Evolutionary conservation across 2,113 vertebrate genomes (phyloP).

Genomic region (Xiphophorus maculatus): DNA sequence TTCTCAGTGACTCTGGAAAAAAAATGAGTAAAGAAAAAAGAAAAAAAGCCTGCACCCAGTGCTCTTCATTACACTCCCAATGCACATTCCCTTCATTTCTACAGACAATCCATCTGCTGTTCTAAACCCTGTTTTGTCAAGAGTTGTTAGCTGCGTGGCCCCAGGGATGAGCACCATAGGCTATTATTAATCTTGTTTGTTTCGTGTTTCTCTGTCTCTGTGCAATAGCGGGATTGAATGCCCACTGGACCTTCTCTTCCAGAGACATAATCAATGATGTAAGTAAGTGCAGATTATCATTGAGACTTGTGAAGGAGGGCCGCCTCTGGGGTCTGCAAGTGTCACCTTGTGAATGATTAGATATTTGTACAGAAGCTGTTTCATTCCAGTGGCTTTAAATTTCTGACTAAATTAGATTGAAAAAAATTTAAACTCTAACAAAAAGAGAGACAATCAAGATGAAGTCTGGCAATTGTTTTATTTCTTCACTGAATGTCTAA

Average conservation of each 20-base stretch:
- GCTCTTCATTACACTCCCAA: slow-evolving; percentile 77
- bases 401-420: slow-evolving; percentile 22
- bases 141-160: slow-evolving; percentile 74
- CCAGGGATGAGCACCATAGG: slow-evolving; percentile 67
- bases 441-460: neutral
- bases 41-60: slow-evolving; percentile 70
- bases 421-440: neutral
- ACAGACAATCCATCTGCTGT: slow-evolving; percentile 80
- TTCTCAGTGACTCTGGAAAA: slow-evolving; percentile 69
- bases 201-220: slow-evolving; percentile 65
- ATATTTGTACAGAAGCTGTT: slow-evolving; percentile 51
- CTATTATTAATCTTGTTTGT: slow-evolving; percentile 80
- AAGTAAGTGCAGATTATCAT: slow-evolving; percentile 77
- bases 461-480: slow-evolving; percentile 2
- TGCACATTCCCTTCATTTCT: slow-evolving; percentile 79
- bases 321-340: slow-evolving; percentile 58
- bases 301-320: slow-evolving; percentile 68
- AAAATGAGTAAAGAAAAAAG: neutral
- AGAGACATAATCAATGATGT: slow-evolving; percentile 77
- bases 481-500: neutral
- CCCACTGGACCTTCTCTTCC: slow-evolving; percentile 65
- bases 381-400: slow-evolving; percentile 33
- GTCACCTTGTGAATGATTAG: slow-evolving; percentile 72
- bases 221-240: slow-evolving; percentile 60
- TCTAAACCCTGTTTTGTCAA: slow-evolving; percentile 82